phyloP scores from a whole-genome alignment of 2,888 invertebrate species.

The Epistrophella euchroma region DNA sequence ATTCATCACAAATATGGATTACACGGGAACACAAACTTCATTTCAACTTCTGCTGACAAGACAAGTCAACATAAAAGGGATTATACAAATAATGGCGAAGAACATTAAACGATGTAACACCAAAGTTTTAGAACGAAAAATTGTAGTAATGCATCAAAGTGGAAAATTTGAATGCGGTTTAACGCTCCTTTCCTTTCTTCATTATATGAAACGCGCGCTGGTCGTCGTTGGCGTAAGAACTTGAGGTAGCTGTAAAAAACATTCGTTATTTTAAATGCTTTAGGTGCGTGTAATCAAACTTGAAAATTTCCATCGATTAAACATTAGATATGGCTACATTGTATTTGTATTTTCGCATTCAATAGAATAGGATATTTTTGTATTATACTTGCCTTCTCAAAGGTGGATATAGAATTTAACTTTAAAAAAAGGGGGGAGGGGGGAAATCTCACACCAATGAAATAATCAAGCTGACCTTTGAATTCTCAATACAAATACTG shows the following conservation, averaged over 20 bases:
- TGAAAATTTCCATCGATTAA: background rate
- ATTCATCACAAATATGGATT: too few relatives aligned
- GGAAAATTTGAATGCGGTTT: background rate
- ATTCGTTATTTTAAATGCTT: background rate
- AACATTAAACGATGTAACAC: background rate
- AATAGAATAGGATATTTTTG: too few relatives aligned
- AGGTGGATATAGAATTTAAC: too few relatives aligned
- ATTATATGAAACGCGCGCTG: background rate
- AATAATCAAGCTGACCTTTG: too few relatives aligned
- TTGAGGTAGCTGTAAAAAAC: background rate
- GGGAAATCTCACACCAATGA: too few relatives aligned
- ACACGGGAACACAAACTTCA: too few relatives aligned
- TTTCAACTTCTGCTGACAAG: background rate
- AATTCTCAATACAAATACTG: too few relatives aligned
- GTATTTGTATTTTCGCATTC: too few relatives aligned
- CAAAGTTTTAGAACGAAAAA: background rate
- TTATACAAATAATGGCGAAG: background rate
- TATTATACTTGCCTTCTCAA: too few relatives aligned
- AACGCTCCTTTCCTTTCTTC: background rate
- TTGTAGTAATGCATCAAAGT: background rate
- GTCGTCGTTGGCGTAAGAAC: background rate
- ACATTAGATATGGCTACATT: background rate
- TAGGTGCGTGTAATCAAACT: background rate
- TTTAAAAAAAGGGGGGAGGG: too few relatives aligned
- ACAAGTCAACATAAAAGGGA: background rate